A percentile compares a stretch with the other conserved stretches of the same genome.
phyloP scores from a whole-genome alignment of 2,113 vertebrate species.

The Mobula hypostoma region DNA sequence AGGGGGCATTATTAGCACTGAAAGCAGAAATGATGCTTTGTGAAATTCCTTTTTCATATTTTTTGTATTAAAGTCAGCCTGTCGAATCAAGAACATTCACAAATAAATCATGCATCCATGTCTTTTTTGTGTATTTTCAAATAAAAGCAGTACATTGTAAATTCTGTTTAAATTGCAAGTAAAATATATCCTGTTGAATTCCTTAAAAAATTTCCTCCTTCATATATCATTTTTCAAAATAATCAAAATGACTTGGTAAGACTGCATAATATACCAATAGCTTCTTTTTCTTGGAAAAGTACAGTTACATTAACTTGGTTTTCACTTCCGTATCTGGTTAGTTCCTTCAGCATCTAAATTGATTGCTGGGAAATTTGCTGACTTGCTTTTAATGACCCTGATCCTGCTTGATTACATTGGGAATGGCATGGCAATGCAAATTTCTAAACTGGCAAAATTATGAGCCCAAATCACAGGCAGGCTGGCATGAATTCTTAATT shows the following conservation, averaged over 20 bases:
- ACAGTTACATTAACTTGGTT: background rate
- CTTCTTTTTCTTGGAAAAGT: background rate
- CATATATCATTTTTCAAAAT: background rate
- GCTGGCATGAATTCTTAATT: background rate
- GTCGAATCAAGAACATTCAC: background rate
- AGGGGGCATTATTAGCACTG: constrained; percentile 38
- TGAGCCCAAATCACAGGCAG: background rate
- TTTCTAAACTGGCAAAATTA: background rate
- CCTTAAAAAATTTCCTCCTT: background rate
- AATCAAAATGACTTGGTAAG: background rate
- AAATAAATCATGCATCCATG: background rate
- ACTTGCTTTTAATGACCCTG: constrained; percentile 7
- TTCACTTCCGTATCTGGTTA: background rate
- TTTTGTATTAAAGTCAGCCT: background rate
- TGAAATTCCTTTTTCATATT: background rate
- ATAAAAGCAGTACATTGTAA: background rate
- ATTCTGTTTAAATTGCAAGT: background rate
- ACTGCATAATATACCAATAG: background rate
- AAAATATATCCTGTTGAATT: background rate
- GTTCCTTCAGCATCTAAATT: background rate
- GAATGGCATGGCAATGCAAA: background rate
- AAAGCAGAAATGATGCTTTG: background rate
- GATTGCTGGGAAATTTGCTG: background rate
- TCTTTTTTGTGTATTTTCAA: no score
- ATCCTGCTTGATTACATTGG: background rate